A percentile compares a stretch with the other conserved stretches of the same genome.
phyloP scores from a whole-genome alignment of 2,888 invertebrate genomes.

The Cybosia mesomella region DNA sequence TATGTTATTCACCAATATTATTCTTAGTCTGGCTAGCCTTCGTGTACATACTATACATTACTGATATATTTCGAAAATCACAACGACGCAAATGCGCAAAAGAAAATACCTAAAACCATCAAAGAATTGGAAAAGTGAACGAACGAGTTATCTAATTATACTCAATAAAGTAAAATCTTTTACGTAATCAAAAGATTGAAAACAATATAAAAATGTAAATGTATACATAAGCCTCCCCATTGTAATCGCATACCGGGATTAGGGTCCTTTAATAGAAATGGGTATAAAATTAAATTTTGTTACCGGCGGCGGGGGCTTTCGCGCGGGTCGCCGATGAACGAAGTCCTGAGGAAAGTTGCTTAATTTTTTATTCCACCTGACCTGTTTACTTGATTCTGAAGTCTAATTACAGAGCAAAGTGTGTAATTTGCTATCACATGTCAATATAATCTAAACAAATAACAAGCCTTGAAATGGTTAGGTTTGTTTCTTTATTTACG shows the following conservation, averaged over 20 bases:
- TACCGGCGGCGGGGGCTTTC: slow-evolving; percentile 31
- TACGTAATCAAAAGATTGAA: neutral
- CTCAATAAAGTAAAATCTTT: neutral
- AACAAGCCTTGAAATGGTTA: neutral
- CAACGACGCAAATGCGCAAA: too few species aligned
- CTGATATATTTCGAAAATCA: too few species aligned
- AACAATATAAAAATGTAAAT: slow-evolving; percentile 2
- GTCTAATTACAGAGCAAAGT: slow-evolving; percentile 58
- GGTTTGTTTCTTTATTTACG: too few species aligned
- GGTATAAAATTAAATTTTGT: slow-evolving; percentile 53
- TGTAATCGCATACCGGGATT: slow-evolving; percentile 51
- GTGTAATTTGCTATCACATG: too few species aligned
- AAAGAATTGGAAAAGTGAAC: too few species aligned
- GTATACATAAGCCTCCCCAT: slow-evolving; percentile 19
- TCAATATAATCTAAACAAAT: too few species aligned
- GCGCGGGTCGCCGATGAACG: slow-evolving; percentile 23
- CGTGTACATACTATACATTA: too few species aligned
- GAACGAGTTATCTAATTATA: neutral
- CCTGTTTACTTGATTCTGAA: slow-evolving; percentile 61
- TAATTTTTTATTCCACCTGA: slow-evolving; percentile 56
- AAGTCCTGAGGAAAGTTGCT: slow-evolving; percentile 51
- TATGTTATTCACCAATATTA: too few species aligned
- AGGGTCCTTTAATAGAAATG: slow-evolving; percentile 55
- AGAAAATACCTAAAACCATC: too few species aligned
- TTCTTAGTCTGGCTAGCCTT: too few species aligned